Evolutionary conservation across 1,140 invertebrate species (phyloP).

Genomic region (Centruroides vittatus): DNA sequence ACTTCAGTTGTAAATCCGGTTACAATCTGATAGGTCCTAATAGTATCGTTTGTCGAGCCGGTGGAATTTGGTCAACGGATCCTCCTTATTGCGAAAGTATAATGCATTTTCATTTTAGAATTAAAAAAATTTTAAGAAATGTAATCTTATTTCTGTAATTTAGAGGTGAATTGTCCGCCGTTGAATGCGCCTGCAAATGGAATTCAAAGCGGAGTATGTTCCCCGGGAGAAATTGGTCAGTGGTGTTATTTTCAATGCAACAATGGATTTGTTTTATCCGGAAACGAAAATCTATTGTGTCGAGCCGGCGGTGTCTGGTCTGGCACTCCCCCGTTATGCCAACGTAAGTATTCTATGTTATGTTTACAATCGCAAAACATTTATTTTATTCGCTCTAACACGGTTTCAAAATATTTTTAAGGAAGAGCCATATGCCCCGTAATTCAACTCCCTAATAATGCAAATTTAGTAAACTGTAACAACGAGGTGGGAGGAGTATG

Average conservation of each 20-base stretch:
- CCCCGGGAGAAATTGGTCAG: conserved; percentile 1
- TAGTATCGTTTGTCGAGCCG: conserved; percentile 7
- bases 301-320: conserved; percentile 11
- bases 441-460: conserved; percentile 16
- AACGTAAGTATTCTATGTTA: neutral
- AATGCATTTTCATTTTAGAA: no score
- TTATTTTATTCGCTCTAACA: no score
- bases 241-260: conserved; percentile 13
- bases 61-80: conserved; percentile 10
- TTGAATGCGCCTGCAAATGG: conserved; percentile 4
- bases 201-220: conserved; percentile 1
- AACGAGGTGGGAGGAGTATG: conserved; percentile 11
- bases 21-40: conserved; percentile 8
- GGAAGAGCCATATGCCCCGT: conserved; percentile 4
- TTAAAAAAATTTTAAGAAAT: no score
- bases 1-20: conserved; percentile 10
- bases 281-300: conserved; percentile 9
- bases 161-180: neutral
- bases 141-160: no score
- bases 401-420: neutral
- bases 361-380: no score
- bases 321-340: conserved; percentile 2
- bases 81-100: conserved; percentile 7
- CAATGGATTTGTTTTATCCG: conserved; percentile 7
- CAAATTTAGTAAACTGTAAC: conserved; percentile 11